Base-by-base conservation (phyloP, 2,888 invertebrate species). In the Calephelis perditalis region DNA sequence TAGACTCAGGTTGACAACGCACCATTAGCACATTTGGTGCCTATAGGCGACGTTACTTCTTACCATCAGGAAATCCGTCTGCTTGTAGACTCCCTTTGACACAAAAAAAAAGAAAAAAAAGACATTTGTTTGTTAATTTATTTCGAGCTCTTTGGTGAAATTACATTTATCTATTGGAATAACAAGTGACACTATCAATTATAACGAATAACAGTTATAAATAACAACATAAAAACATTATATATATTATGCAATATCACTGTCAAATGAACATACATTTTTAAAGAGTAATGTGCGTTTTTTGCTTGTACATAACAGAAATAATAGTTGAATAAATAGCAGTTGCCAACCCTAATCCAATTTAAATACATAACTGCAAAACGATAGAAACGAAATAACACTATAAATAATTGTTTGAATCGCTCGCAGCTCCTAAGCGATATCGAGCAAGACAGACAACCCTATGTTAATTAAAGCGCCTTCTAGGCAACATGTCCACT, bases 401-500 rank as follows among this genome's bases (percentile, higher is more conserved):
- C 44, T 26, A 36, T 47, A 49, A 60, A 60, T 40, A 15, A 56
- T 15, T 40, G 12, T 9, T 46, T 11, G 46, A 60, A 56, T 43
- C 43, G 59, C 59, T 55, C 52, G 52, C 52, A 52, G 52, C 52
- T 52, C 52, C 36, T 54, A 54, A 54, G 54, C 54, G 26, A 58
- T 52, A 56, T 57, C 15, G 49, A 44, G 44, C 52, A 54, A 60
- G 60, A 57, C 47, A 58, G 63, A 63, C 64, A 61, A 54, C 65
- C 58, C 65, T 67, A 66, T 63, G 63, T 66, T 70, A 68, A 70
- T 70, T 70, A 70, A 70, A 65, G 59, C 62, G 68, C 67, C 69
- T 67, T 58, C 64, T 65, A 67, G 67, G 65, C 70, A 57, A 61
- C 59, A 59, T 67, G 66, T 68, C 66, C 63, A 62, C 63, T 67